Base-by-base conservation (phyloP, 2,888 invertebrate genomes). In the Pheosia gnoma region DNA sequence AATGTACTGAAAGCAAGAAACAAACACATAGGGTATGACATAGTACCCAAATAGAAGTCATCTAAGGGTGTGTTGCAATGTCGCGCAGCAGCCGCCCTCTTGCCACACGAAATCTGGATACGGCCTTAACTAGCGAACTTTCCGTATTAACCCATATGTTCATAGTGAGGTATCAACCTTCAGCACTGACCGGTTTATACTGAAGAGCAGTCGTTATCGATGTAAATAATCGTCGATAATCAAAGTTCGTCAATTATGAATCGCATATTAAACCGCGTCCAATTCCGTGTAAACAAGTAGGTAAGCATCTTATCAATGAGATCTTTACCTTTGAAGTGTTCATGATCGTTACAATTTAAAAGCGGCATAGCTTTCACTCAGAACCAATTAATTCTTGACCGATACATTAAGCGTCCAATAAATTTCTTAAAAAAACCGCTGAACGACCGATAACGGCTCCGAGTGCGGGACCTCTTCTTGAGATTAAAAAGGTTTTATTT, bases 401-500 rank as follows among this genome's bases (percentile, higher is more conserved):
- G 82, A 87, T 85, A 85, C 89, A 89, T 90, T 88, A 90, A 89
- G 83, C 78, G 86, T 84, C 83, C 87, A 86, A 89, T 91, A 89
- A 87, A 90, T 87, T 86, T 87, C 82, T 82, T 79, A 75, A 88
- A 89, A 81, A 83, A 87, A 84, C 72, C 79, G 79, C 75, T 81
- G 75, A 66, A 70, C 70, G 65, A 68, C 65, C 80, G 89, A 89
- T 89, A 89, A 85, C 78, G 78, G 70, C 81, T 82, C 84, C 87
- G 80, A 77, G 86, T 85, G 83, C 79, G 81, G 80, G 81, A 83
- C 82, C 77, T 86, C 89, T 83, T 84, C 83, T 81, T 80, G 79
- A 80, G 82, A 85, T 89, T 89, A 88, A 90, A 89, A 87, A 90
- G 86, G 85, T 86, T 89, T 90, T 91, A 90, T 92, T 91, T 92